A percentile compares a stretch with the other conserved stretches of the same genome.
phyloP scores from a whole-genome alignment of 2,113 vertebrate genomes.

The Phyllostomus hastatus region DNA sequence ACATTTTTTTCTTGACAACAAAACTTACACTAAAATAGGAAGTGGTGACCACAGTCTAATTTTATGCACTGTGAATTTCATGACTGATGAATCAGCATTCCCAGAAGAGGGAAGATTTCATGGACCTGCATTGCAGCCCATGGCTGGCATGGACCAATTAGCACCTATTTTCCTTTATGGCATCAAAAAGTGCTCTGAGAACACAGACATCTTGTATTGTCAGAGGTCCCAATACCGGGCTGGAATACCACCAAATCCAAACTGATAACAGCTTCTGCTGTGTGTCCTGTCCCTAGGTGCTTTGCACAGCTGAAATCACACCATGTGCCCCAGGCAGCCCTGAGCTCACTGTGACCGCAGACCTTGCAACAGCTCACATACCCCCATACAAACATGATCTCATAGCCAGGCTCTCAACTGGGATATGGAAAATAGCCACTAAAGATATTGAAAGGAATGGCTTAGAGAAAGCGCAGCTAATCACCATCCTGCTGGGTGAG shows the following conservation, averaged over 20 bases:
- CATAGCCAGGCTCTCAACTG: not conserved
- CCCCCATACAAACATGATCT: not conserved
- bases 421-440: not conserved
- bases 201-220: not conserved
- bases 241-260: not conserved
- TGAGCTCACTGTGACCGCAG: not conserved
- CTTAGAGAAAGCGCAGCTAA: constrained; percentile 28
- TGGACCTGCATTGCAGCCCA: not conserved
- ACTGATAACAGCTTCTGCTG: not conserved
- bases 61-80: not conserved
- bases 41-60: not conserved
- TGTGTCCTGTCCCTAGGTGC: not conserved
- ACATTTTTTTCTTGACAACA: not conserved
- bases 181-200: not conserved
- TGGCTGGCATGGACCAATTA: not conserved
- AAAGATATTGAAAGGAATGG: not conserved
- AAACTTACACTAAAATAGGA: not conserved
- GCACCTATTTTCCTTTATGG: not conserved
- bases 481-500: not conserved
- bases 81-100: not conserved
- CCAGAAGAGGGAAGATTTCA: not conserved
- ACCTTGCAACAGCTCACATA: not conserved
- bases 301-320: not conserved
- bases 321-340: fast-evolving
- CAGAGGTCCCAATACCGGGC: not conserved